Evolutionary conservation across 1,140 invertebrate genomes (phyloP).

Genomic region (Probaryconus sp.): DNA sequence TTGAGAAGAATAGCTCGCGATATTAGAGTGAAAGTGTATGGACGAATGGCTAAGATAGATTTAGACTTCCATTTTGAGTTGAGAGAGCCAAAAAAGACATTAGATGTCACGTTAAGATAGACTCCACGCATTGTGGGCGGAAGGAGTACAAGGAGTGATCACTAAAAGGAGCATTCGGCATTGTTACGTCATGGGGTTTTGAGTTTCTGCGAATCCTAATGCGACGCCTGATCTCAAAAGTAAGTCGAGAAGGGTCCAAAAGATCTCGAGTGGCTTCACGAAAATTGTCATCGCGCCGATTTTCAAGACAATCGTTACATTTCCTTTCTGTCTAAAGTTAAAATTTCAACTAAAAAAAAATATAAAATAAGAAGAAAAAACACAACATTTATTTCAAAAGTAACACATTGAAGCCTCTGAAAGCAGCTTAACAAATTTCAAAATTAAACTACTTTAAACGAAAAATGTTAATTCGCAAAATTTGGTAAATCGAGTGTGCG

Average conservation of each 20-base stretch:
- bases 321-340: no score
- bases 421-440: no score
- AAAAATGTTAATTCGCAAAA: conserved; percentile 22
- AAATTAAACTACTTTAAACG: no score
- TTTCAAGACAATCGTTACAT: conserved; percentile 30
- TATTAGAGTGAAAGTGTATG: conserved; percentile 44
- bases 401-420: no score
- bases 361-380: neutral
- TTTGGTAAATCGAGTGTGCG: conserved; percentile 33
- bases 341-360: neutral
- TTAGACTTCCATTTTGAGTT: conserved; percentile 59
- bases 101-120: conserved; percentile 67
- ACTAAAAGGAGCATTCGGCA: conserved; percentile 71
- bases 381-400: no score
- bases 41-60: no score
- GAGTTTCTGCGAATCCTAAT: conserved; percentile 70
- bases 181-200: conserved; percentile 73
- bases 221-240: conserved; percentile 63
- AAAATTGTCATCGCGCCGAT: conserved; percentile 27
- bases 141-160: conserved; percentile 68
- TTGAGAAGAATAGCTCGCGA: conserved; percentile 57
- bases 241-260: conserved; percentile 72
- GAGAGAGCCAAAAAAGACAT: conserved; percentile 43
- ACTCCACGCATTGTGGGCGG: conserved; percentile 67
- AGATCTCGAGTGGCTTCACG: conserved; percentile 13